Evolutionary conservation across 1,140 invertebrate species (phyloP), one percentile per base, ranked within the genome.

Genomic region (Scaptomyza pallida): DNA sequence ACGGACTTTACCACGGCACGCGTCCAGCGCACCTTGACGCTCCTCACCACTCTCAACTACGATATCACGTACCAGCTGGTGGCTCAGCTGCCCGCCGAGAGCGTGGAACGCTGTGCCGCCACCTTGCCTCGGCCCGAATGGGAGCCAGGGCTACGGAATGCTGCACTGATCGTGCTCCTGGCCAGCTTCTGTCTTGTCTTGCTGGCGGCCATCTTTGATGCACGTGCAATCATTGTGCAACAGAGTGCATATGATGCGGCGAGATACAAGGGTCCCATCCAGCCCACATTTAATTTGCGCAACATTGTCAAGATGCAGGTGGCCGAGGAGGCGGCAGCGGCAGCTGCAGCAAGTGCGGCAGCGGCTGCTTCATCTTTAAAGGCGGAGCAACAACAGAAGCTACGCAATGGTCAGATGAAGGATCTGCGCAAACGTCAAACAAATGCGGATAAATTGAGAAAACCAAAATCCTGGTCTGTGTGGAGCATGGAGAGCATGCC

Each of bases 1-100:
- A 96, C 98, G 5, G 98, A 99, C 92, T 98, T 98, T 89, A 97
- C 98, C 3, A 92, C 98, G 61, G 94, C 96, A 0, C 93, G 95
- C 61, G 94, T 98, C 19, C 93, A 95, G 64, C 93, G 96, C 12
- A 91, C 93, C 40, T 92, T 94, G 23, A 92, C 92, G 70, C 92
- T 94, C 69, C 92, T 92, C 4, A 95, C 94, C 23, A 95, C 94
- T 81, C 89, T 95, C 12, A 92, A 91, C 61, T 91, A 92, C 57
- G 85, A 91, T 19, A 94, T 96, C 23, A 95, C 96, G 78, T 98
- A 95, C 89, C 93, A 94, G 8, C 91, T 99, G 51, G 92, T 96
- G 6, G 97, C 97, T 3, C 97, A 95, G 5, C 92, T 99, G 48
- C 97, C 98, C 0, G 92, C 94, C 0, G 93, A 95, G 55, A 94